These are phyloP conservation scores for Drosophila multiciliata DNA, from an alignment of 2,888 invertebrate genomes.

Conservation along the genomic window DNA sequence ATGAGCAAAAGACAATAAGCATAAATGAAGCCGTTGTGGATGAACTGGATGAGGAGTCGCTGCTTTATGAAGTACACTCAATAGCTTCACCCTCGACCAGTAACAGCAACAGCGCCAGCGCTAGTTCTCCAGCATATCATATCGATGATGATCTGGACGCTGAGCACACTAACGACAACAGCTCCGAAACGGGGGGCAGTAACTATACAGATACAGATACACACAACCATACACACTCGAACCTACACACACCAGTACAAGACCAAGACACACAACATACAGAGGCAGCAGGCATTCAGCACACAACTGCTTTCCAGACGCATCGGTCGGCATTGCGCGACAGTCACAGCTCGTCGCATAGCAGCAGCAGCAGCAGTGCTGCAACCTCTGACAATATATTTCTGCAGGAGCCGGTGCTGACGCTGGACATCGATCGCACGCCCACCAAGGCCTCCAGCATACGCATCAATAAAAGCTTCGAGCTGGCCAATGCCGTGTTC, in stretches of 20 bases:
- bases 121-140: slow-evolving; percentile 62
- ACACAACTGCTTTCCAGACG: slow-evolving; percentile 55
- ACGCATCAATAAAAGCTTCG: slow-evolving; percentile 83
- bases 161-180: slow-evolving; percentile 29
- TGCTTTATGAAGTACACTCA: slow-evolving; percentile 55
- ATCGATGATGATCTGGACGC: slow-evolving; percentile 42
- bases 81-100: slow-evolving; percentile 46
- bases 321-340: slow-evolving; percentile 72
- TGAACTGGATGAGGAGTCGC: slow-evolving; percentile 58
- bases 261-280: slow-evolving; percentile 14
- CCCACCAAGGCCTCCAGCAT: slow-evolving; percentile 84
- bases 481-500: slow-evolving; percentile 81
- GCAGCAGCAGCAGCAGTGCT: slow-evolving; percentile 72
- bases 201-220: slow-evolving; percentile 28
- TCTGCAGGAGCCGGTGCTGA: slow-evolving; percentile 84
- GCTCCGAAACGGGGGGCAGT: slow-evolving; percentile 24
- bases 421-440: slow-evolving; percentile 84
- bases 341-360: slow-evolving; percentile 78
- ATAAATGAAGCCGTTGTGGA: slow-evolving; percentile 35
- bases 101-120: slow-evolving; percentile 23
- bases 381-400: slow-evolving; percentile 83
- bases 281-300: slow-evolving; percentile 14
- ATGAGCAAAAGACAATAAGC: slow-evolving; percentile 65
- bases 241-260: slow-evolving; percentile 14
- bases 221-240: slow-evolving; percentile 6